Evolutionary conservation across 2,888 invertebrate species (phyloP), one percentile per base, ranked within the genome.

Genomic region (Chrysopilus asiliformis): DNA sequence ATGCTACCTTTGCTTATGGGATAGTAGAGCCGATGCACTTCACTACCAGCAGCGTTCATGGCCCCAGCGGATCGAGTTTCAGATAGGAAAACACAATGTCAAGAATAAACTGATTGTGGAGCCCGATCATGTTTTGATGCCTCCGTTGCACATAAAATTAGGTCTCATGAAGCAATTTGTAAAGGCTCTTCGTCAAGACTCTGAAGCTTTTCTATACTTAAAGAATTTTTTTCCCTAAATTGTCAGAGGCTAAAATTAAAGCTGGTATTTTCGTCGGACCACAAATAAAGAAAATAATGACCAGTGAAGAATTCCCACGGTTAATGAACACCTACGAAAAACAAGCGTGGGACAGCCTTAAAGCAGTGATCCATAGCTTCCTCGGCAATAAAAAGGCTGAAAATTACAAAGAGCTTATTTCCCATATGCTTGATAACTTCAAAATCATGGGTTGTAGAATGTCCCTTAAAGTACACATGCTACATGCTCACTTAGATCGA

Each of bases 381-480:
- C 32, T 47, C 9, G 47, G 47, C 20, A 53, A 53, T 36, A 37
- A 49, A 13, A 50, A 40, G 46, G 45, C 43, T 42, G 42, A 48
- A 42, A 51, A 53, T 34, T 52, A 49, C 19, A 16, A 39, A 40
- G 17, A 49, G 18, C 22, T 52, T 9, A 41, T 54, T n/a, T 25
- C 20, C 38, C 26, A 33, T 37, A 26, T 28, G 50, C 38, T 14
- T 45, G 3, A 32, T 34, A 30, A 37, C 18, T 13, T 43, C 38
- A 32, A 16, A 42, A 27, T 38, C 16, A 40, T 46, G 39, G 45
- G 39, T 26, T 40, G 46, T 46, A 45, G 46, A 43, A 39, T 52
- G 47, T 47, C 47, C 19, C 28, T 46, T 16, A 52, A 53, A 47
- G 24, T 54, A 6, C 48, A 53, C 44, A 47, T 52, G 42, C 39